phyloP scores from a whole-genome alignment of 1,140 invertebrate species.

The Telenomus remus region DNA sequence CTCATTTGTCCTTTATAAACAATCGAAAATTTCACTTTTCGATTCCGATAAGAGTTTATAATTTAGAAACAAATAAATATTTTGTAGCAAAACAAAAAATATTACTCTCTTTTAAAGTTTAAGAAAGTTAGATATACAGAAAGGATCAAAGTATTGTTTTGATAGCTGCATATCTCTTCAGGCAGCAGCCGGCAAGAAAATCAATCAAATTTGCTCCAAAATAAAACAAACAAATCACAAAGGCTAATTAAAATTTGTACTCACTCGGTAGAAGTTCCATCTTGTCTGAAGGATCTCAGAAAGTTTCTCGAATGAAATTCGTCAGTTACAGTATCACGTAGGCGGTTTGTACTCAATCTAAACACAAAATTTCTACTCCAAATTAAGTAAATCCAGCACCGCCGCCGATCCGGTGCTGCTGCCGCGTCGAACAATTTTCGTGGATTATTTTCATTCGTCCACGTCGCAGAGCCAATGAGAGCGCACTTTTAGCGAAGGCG shows the following conservation, averaged over 20 bases:
- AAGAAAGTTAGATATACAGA: no score
- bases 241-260: constrained; percentile 16
- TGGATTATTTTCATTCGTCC: constrained; percentile 69
- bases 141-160: no score
- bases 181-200: constrained; percentile 30
- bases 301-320: constrained; percentile 13
- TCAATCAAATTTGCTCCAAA: constrained; percentile 31
- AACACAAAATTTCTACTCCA: constrained; percentile 48
- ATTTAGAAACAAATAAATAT: no score
- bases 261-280: constrained; percentile 41
- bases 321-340: constrained; percentile 8
- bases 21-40: no score
- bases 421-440: constrained; percentile 64
- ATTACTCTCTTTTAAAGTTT: no score
- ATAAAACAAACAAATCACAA: constrained; percentile 4
- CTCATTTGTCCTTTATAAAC: no score
- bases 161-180: no score
- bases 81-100: no score
- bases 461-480: constrained; percentile 21
- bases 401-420: constrained; percentile 15
- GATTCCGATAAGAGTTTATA: no score
- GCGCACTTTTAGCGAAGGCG: not conserved
- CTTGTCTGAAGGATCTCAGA: constrained; percentile 24
- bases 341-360: constrained; percentile 14
- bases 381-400: constrained; percentile 55